These are phyloP conservation scores for Onthophagus taurus DNA, from an alignment of 1,140 invertebrate species.

Conservation along the genomic window DNA sequence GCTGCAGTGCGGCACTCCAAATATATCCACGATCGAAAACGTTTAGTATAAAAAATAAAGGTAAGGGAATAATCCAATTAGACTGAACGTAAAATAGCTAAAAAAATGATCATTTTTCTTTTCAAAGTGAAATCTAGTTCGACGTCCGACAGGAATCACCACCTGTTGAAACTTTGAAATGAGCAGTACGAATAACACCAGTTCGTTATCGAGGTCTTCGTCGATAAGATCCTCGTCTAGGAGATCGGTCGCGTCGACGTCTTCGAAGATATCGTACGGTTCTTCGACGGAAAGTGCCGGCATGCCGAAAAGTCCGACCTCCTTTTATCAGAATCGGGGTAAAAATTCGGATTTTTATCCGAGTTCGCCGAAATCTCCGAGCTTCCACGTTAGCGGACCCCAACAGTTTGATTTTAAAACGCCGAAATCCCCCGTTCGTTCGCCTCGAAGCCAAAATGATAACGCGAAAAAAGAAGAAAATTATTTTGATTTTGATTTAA, in stretches of 20 bases:
- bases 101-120: no score
- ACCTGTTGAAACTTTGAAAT: no score
- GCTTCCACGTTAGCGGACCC: neutral
- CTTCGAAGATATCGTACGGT: slow-evolving; percentile 7
- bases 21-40: no score
- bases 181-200: no score
- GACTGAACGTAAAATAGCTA: no score
- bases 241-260: slow-evolving; percentile 4
- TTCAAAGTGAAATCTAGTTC: no score
- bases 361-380: slow-evolving; percentile 6
- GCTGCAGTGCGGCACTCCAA: no score
- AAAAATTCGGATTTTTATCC: slow-evolving; percentile 7
- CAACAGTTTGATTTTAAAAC: slow-evolving; percentile 5
- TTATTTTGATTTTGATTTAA: slow-evolving; percentile 24
- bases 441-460: slow-evolving; percentile 4
- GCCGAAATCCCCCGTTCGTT: slow-evolving; percentile 7
- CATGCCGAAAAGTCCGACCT: slow-evolving; percentile 2
- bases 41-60: no score
- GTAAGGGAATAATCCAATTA: no score
- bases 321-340: neutral
- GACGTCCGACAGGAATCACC: no score
- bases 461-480: slow-evolving; percentile 9
- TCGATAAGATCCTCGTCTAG: neutral
- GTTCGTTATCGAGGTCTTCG: no score
- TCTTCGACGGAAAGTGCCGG: slow-evolving; percentile 5